These are phyloP conservation scores for Enteromius thamalakanensis DNA, from an alignment of 2,797 vertebrate species.

Conservation along the genomic window DNA sequence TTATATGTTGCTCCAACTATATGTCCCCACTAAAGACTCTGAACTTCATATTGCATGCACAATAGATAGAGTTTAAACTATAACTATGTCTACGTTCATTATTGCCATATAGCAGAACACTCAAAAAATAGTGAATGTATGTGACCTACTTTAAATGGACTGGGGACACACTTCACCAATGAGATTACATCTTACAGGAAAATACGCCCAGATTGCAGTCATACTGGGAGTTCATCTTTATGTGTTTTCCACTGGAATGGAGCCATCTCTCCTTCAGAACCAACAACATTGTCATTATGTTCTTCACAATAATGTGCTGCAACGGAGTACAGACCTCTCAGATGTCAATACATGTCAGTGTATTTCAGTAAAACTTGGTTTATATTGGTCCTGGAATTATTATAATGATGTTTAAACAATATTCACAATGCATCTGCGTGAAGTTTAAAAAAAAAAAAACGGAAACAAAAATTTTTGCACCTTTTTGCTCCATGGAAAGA, in stretches of 20 bases:
- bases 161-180: slow-evolving; percentile 54
- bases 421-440: neutral
- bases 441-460: neutral
- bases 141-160: slow-evolving; percentile 71
- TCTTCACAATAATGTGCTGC: neutral
- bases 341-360: slow-evolving; percentile 5
- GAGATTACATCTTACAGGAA: slow-evolving; percentile 54
- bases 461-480: too few relatives aligned
- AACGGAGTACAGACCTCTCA: neutral
- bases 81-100: slow-evolving; percentile 8
- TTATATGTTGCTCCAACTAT: neutral
- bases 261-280: slow-evolving; percentile 20
- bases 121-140: slow-evolving; percentile 58
- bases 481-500: slow-evolving; percentile 5
- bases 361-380: neutral
- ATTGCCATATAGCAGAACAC: slow-evolving; percentile 55
- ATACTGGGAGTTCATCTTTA: slow-evolving; percentile 44
- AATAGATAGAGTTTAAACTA: slow-evolving; percentile 1
- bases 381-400: neutral
- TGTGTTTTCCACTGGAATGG: slow-evolving; percentile 31
- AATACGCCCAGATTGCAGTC: slow-evolving; percentile 57
- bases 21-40: neutral
- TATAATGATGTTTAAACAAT: neutral
- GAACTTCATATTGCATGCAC: neutral
- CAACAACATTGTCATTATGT: slow-evolving; percentile 18